A percentile compares a stretch with the other conserved stretches of the same genome.
Conservation (phyloP, 2,113 vertebrate species). For the Corythaixoides concolor region DNA sequence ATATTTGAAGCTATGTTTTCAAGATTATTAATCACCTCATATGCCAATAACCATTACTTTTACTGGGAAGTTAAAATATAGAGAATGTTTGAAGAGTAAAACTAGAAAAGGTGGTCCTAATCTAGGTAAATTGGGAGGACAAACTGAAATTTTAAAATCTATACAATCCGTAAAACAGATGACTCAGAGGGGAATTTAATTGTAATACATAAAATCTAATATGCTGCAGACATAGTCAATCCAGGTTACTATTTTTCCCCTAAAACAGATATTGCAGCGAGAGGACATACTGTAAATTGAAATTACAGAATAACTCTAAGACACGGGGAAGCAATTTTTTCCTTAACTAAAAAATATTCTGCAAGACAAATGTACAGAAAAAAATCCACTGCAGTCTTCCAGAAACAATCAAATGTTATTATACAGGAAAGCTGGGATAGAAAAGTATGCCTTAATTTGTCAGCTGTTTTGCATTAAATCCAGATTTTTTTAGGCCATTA, state of each 20-base stretch:
- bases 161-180: conserved; percentile 68
- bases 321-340: conserved; percentile 22
- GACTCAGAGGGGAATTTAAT: conserved; percentile 63
- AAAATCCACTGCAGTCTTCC: not conserved
- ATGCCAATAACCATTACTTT: conserved; percentile 11
- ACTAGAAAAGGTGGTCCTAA: conserved; percentile 52
- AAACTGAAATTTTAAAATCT: conserved; percentile 66
- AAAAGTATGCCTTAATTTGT: conserved; percentile 34
- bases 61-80: conserved; percentile 18
- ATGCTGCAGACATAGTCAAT: conserved; percentile 53
- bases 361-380: not conserved
- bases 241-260: conserved; percentile 48
- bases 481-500: not conserved
- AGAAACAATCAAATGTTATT: conserved; percentile 50
- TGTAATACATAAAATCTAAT: conserved; percentile 73
- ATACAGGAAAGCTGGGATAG: not conserved
- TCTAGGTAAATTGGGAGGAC: conserved; percentile 57
- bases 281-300: conserved; percentile 16
- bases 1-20: not conserved
- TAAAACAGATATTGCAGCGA: conserved; percentile 49
- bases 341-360: conserved; percentile 43
- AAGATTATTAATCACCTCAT: conserved; percentile 15
- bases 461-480: conserved; percentile 45
- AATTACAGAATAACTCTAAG: conserved; percentile 16
- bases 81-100: conserved; percentile 35